A percentile compares a stretch with the other conserved stretches of the same genome.
These are phyloP conservation scores for Euclidia mi DNA, from an alignment of 2,888 invertebrate species.

Conservation along the genomic window DNA sequence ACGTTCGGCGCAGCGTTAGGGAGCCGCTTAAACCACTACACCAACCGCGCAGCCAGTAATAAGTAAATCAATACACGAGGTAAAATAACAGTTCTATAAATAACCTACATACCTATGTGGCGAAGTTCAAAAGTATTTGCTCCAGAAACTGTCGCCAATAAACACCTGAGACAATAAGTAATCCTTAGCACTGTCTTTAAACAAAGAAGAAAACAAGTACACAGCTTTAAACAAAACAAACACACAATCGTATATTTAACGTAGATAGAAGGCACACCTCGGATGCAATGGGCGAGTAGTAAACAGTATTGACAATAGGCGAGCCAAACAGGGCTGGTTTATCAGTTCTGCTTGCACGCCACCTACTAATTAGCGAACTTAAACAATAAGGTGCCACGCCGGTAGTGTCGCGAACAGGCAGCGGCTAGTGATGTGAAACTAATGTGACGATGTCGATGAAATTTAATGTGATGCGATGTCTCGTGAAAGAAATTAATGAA, in stretches of 20 bases:
- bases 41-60: too few species aligned
- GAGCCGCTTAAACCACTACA: too few species aligned
- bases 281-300: slow-evolving; percentile 17
- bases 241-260: background rate
- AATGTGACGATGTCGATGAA: slow-evolving; percentile 28
- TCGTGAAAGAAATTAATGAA: too few species aligned
- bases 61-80: too few species aligned
- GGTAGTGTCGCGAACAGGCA: slow-evolving; percentile 48
- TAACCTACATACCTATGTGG: too few species aligned
- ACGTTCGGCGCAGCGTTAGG: too few species aligned
- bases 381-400: slow-evolving; percentile 56
- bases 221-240: background rate
- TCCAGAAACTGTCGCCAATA: too few species aligned
- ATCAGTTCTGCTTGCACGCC: slow-evolving; percentile 48
- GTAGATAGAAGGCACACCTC: background rate
- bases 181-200: too few species aligned
- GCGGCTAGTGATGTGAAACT: slow-evolving; percentile 30
- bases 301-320: slow-evolving; percentile 49
- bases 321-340: slow-evolving; percentile 26
- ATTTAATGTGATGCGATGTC: too few species aligned
- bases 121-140: too few species aligned
- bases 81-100: too few species aligned
- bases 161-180: too few species aligned
- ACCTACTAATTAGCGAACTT: slow-evolving; percentile 60
- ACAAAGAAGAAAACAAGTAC: background rate